phyloP scores from a whole-genome alignment of 1,140 invertebrate species.

The Aphelinus certus region DNA sequence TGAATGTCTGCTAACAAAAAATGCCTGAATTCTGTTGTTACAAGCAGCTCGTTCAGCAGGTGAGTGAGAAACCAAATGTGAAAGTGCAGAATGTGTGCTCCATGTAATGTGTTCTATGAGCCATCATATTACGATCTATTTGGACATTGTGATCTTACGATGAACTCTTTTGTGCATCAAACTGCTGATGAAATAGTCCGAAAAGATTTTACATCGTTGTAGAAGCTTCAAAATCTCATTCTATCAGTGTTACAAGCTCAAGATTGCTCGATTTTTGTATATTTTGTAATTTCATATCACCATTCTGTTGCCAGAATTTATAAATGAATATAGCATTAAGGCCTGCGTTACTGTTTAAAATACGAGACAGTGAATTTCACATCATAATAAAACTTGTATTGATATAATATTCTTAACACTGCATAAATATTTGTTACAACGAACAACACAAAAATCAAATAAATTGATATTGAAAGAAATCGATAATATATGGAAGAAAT shows the following conservation, averaged over 20 bases:
- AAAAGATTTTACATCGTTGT: slow-evolving; percentile 31
- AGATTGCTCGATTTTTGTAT: slow-evolving; percentile 35
- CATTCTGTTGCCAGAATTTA: slow-evolving; percentile 29
- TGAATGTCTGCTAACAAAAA: slow-evolving; percentile 30
- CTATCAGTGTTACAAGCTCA: slow-evolving; percentile 20
- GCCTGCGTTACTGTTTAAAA: slow-evolving; percentile 28
- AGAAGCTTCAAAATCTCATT: slow-evolving; percentile 25
- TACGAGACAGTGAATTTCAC: slow-evolving; percentile 4
- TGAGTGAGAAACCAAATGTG: slow-evolving; percentile 49
- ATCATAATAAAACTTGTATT: slow-evolving; percentile 14
- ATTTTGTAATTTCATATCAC: slow-evolving; percentile 37
- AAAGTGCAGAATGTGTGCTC: slow-evolving; percentile 30
- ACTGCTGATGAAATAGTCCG: neutral
- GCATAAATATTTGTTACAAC: slow-evolving; percentile 34
- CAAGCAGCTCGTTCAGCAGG: slow-evolving; percentile 63
- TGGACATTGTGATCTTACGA: slow-evolving; percentile 8
- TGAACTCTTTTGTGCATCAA: neutral
- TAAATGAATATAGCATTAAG: slow-evolving; percentile 25
- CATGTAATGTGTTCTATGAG: slow-evolving; percentile 21
- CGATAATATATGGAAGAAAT: slow-evolving; percentile 1
- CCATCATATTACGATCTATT: slow-evolving; percentile 28
- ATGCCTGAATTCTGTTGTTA: slow-evolving; percentile 59
- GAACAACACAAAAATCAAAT: slow-evolving; percentile 19
- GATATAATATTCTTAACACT: neutral
- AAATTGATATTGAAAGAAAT: slow-evolving; percentile 29